Evolutionary conservation across 1,140 invertebrate species (phyloP).

Genomic region (Laodelphax striatellus): DNA sequence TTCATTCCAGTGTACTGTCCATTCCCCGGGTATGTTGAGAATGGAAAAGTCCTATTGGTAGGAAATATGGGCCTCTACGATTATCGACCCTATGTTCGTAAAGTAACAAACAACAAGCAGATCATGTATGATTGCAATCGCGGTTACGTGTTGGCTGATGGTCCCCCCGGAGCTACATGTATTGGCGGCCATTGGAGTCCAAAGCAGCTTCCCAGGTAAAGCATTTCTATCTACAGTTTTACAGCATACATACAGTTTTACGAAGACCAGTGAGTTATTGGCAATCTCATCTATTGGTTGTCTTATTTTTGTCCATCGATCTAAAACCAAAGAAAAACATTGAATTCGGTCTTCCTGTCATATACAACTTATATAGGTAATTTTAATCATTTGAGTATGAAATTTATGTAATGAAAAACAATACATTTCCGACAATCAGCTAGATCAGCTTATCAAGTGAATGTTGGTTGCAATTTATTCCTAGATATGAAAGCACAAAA

Average conservation of each 20-base stretch:
- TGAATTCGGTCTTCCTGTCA: too few species aligned
- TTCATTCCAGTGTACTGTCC: constrained; percentile 72
- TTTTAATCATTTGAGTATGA: too few species aligned
- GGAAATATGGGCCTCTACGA: constrained; percentile 97
- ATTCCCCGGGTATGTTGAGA: constrained; percentile 80
- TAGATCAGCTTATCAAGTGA: too few species aligned
- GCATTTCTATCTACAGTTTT: neutral
- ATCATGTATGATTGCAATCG: constrained; percentile 95
- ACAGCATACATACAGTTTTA: neutral
- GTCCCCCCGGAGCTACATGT: constrained; percentile 86
- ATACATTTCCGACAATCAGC: too few species aligned
- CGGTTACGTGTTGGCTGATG: constrained; percentile 72
- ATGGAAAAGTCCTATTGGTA: constrained; percentile 86
- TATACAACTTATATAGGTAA: too few species aligned
- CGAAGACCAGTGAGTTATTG: neutral
- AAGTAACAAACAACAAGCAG: constrained; percentile 83
- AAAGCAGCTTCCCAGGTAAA: constrained; percentile 54
- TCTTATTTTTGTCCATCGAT: neutral
- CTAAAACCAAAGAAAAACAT: too few species aligned
- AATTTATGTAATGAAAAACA: too few species aligned
- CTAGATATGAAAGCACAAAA: too few species aligned
- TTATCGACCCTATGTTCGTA: constrained; percentile 89
- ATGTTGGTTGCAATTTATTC: too few species aligned
- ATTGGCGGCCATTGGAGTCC: constrained; percentile 83
- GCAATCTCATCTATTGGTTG: constrained; percentile 18